These are phyloP conservation scores for Gallinago nigripennis DNA, from an alignment of 2,797 vertebrate genomes.

Conservation along the genomic window DNA sequence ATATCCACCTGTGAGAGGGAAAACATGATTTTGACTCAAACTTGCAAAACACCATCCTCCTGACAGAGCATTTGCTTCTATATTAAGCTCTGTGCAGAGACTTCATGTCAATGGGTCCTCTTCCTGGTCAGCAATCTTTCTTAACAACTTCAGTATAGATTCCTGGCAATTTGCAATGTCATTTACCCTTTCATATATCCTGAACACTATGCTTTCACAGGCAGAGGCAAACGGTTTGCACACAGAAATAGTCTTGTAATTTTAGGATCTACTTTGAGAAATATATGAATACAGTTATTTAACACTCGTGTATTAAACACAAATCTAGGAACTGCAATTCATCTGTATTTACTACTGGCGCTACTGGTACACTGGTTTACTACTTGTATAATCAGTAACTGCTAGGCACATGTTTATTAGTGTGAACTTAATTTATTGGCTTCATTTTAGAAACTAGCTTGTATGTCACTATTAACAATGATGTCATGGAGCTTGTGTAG, in stretches of 20 bases:
- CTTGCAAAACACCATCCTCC: background rate
- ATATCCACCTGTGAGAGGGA: background rate
- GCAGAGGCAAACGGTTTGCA: background rate
- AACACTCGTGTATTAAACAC: background rate
- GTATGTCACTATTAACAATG: background rate
- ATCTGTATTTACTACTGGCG: background rate
- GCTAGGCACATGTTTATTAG: background rate
- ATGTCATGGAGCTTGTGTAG: background rate
- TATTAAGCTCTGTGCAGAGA: background rate
- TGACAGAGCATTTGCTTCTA: background rate
- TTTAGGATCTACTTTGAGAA: background rate
- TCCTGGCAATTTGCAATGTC: background rate
- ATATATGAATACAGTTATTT: background rate
- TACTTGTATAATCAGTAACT: slow-evolving; percentile 10
- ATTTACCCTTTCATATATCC: background rate
- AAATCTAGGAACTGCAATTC: background rate
- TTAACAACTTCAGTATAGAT: background rate
- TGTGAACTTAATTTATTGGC: background rate
- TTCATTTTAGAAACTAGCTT: background rate
- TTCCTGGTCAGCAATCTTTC: background rate
- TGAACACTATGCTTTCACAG: background rate
- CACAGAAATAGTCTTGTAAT: background rate
- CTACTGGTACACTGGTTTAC: background rate
- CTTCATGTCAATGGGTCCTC: accelerated
- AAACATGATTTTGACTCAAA: background rate